These are phyloP conservation scores for Anisognathus igniventris DNA, from an alignment of 2,797 vertebrate species.

Conservation along the genomic window DNA sequence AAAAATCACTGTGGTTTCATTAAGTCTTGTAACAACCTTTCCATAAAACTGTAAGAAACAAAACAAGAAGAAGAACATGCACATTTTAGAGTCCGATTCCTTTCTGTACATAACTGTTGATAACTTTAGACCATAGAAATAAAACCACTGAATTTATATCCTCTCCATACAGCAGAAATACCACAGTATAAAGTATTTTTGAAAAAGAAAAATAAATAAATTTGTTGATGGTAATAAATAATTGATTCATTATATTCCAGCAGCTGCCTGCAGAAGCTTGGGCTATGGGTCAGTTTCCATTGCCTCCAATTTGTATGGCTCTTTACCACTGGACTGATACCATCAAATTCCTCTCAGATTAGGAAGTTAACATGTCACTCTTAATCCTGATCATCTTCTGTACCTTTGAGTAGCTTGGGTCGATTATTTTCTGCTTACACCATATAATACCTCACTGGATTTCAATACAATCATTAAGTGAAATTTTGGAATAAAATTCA, in stretches of 20 bases:
- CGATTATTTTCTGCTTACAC: not conserved
- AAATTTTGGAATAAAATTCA: not conserved
- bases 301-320: not conserved
- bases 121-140: not conserved
- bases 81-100: not conserved
- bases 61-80: not conserved
- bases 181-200: not conserved
- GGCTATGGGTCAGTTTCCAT: not conserved
- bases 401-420: not conserved
- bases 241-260: not conserved
- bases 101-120: not conserved
- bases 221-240: not conserved
- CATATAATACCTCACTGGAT: not conserved
- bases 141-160: not conserved
- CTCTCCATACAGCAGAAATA: not conserved
- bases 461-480: not conserved
- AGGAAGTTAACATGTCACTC: not conserved
- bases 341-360: not conserved
- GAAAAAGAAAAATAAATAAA: not conserved
- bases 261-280: not conserved
- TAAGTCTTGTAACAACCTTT: conserved; percentile 70
- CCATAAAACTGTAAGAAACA: conserved; percentile 62
- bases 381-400: not conserved
- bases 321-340: not conserved
- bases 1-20: conserved; percentile 85